Evolutionary conservation across 2,888 invertebrate genomes (phyloP).

Genomic region (Aphodius sticticus): DNA sequence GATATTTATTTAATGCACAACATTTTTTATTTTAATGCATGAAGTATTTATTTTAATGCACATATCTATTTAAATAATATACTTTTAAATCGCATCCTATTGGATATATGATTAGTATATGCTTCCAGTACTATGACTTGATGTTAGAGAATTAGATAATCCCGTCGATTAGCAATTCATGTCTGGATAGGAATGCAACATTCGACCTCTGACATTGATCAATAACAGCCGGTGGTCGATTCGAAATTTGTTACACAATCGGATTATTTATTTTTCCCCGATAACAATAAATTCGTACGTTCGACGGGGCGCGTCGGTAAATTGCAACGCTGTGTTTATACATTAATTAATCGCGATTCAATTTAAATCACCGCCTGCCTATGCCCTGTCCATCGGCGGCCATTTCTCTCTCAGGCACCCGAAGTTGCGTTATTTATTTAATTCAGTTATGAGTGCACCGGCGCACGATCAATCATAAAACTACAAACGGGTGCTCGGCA

Average conservation of each 20-base stretch:
- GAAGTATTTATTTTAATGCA: no score
- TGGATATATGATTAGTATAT: no score
- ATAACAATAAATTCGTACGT: constrained; percentile 17
- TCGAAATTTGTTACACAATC: constrained; percentile 21
- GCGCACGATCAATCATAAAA: background rate
- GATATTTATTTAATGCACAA: no score
- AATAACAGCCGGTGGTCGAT: constrained; percentile 28
- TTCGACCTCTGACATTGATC: constrained; percentile 19
- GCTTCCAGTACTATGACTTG: no score
- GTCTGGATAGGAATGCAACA: constrained; percentile 7
- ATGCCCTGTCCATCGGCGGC: background rate
- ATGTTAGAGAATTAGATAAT: no score
- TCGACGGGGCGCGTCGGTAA: constrained; percentile 25
- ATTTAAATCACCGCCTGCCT: constrained; percentile 28
- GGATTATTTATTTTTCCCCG: constrained; percentile 20
- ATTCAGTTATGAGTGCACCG: constrained; percentile 27
- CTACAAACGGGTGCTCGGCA: background rate
- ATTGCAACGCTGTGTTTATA: constrained; percentile 26
- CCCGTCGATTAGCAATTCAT: no score
- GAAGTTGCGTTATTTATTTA: constrained; percentile 32
- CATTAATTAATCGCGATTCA: constrained; percentile 37
- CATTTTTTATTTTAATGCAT: no score
- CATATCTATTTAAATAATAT: no score
- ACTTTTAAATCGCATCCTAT: no score
- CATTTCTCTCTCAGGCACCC: background rate